These are phyloP conservation scores for Pachypeltis micranthus DNA, from an alignment of 1,140 invertebrate species.

Conservation along the genomic window DNA sequence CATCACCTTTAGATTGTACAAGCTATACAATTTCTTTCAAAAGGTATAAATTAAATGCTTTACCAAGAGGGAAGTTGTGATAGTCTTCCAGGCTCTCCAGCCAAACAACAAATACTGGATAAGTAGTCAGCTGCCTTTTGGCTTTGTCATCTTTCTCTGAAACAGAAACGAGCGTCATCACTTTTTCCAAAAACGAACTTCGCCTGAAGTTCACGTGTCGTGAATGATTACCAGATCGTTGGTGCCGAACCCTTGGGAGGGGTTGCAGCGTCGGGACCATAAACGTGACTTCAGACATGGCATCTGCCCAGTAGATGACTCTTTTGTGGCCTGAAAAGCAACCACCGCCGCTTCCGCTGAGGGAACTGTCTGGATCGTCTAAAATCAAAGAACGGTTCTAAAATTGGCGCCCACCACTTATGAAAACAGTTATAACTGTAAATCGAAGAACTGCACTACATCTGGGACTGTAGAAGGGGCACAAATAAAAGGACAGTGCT, in stretches of 20 bases:
- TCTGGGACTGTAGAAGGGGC: too few relatives aligned
- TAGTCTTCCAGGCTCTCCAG: slow-evolving; percentile 89
- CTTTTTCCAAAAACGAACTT: background rate
- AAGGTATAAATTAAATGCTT: too few relatives aligned
- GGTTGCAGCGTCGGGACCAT: slow-evolving; percentile 63
- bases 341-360: slow-evolving; percentile 30
- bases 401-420: too few relatives aligned
- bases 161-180: slow-evolving; percentile 44
- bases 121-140: slow-evolving; percentile 26
- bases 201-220: background rate
- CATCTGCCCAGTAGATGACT: slow-evolving; percentile 93
- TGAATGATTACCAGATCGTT: slow-evolving; percentile 5
- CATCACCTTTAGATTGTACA: too few relatives aligned
- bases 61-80: slow-evolving; percentile 75
- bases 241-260: slow-evolving; percentile 29
- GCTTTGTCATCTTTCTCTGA: slow-evolving; percentile 45
- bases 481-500: too few relatives aligned
- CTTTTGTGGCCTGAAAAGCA: slow-evolving; percentile 58
- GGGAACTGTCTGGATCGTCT: background rate
- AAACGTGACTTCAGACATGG: slow-evolving; percentile 86
- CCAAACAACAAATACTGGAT: slow-evolving; percentile 82
- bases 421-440: too few relatives aligned
- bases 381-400: background rate
- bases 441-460: too few relatives aligned
- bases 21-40: too few relatives aligned